Base-by-base conservation (phyloP, 92 coral and sea anemone genomes). In the Zoanthus solanderi region DNA sequence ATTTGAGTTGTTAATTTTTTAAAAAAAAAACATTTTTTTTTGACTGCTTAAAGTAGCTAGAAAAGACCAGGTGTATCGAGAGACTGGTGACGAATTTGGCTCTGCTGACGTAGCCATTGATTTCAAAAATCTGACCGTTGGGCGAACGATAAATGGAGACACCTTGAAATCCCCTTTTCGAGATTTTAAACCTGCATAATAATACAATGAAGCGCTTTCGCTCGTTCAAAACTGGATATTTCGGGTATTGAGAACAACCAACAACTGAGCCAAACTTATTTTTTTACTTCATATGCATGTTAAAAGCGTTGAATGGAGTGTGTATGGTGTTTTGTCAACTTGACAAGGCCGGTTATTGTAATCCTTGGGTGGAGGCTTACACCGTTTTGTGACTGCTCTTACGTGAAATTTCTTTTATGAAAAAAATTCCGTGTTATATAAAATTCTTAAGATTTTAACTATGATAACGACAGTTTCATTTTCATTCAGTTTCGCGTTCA, bases 321-420 rank as follows among this genome's bases (percentile, higher is more conserved):
- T 74, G 16, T 32, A 6, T n/a, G 48, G 1, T 15, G 54, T 72
- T 73, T 76, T 28, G 6, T 47, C 30, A 76, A 10, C n/a, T 6
- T n/a, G 45, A 17, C 18, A 15, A 6, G 31, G 37, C 42, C 2
- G 7, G 7, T 5, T 28, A 13, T 31, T 54, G 23, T 77, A 31
- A 18, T 30, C 66, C 12, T n/a, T 63, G 28, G 69, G 69, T 63
- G 17, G 8, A 23, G 9, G 28, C 60, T 81, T n/a, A 4, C 75
- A 66, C 85, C 85, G 74, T 81, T 81, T 81, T 81, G 75, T 28
- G 75, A 47, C 46, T 81, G 74, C 66, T 75, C 67, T 63, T 65
- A 61, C 58, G 50, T 73, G 71, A 81, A 18, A 14, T 57, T 45
- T 56, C 32, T 66, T 9, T 7, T 6, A 15, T 42, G 3, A 17